Conservation (phyloP, 2,113 vertebrate species). For the Elephantulus edwardii region DNA sequence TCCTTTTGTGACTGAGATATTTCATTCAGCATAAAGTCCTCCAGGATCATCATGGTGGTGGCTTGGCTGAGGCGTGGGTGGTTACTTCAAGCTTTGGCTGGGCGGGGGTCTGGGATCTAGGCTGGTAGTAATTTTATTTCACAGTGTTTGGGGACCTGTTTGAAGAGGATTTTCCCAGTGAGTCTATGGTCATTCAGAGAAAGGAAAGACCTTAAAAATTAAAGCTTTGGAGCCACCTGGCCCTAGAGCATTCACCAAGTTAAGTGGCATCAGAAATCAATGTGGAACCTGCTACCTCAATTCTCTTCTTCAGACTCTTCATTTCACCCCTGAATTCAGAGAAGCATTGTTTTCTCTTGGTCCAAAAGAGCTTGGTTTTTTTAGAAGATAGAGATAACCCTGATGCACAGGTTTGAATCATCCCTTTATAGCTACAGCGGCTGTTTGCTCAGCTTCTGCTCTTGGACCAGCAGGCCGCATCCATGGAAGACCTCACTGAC, state of each 20-base stretch:
- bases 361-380: constrained; percentile 90
- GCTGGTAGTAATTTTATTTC: constrained; percentile 68
- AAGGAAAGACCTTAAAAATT: constrained; percentile 81
- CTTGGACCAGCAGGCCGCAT: constrained; percentile 92
- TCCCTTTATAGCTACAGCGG: constrained; percentile 94
- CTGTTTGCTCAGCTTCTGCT: constrained; percentile 93
- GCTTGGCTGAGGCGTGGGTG: rapidly evolving
- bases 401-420: constrained; percentile 92
- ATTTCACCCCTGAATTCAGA: constrained; percentile 98
- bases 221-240: constrained; percentile 87
- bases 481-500: constrained; percentile 91
- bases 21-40: too few species aligned
- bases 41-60: constrained; percentile 35
- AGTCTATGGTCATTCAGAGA: constrained; percentile 80
- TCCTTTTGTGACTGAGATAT: too few species aligned
- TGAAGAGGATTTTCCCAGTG: constrained; percentile 90
- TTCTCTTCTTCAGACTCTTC: constrained; percentile 95
- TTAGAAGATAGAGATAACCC: constrained; percentile 90
- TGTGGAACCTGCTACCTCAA: constrained; percentile 99
- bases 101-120: constrained; percentile 68
- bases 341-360: constrained; percentile 94
- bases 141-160: constrained; percentile 97
- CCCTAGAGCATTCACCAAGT: constrained; percentile 88
- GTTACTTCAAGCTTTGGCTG: neutral
- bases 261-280: constrained; percentile 96